Conservation (phyloP, 2,888 invertebrate genomes). For the Heliconius ethilla region DNA sequence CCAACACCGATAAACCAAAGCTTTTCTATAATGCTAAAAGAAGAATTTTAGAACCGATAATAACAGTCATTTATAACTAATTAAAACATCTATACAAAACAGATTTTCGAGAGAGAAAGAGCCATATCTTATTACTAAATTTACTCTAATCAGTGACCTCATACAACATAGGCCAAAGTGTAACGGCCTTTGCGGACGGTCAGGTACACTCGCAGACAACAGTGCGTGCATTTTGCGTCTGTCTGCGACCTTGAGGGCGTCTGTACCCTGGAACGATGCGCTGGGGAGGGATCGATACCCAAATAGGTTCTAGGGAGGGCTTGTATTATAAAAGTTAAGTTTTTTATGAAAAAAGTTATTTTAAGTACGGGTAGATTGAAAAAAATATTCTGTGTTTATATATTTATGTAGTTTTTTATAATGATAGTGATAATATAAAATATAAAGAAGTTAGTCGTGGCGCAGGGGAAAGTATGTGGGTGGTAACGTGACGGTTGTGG, state of each 20-base stretch:
- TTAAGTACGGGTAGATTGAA: background rate
- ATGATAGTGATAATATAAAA: no score
- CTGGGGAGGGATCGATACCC: slow-evolving; percentile 62
- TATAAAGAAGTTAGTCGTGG: no score
- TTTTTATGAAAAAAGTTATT: background rate
- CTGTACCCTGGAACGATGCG: slow-evolving; percentile 64
- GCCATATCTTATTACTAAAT: slow-evolving; percentile 7
- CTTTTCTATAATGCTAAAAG: background rate
- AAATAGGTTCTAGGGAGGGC: slow-evolving; percentile 47
- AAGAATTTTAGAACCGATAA: background rate
- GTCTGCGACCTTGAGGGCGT: slow-evolving; percentile 81
- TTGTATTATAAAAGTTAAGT: background rate
- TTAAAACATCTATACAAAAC: slow-evolving; percentile 2
- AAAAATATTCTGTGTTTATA: background rate
- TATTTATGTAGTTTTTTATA: background rate
- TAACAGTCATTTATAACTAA: background rate
- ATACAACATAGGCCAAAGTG: slow-evolving; percentile 43
- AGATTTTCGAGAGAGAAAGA: background rate
- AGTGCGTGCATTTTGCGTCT: slow-evolving; percentile 58
- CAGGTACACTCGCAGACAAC: slow-evolving; percentile 50
- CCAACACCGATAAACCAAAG: background rate
- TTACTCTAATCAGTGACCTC: slow-evolving; percentile 22
- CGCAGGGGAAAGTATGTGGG: no score
- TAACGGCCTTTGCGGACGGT: slow-evolving; percentile 45
- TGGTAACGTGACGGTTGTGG: background rate